phyloP scores from a whole-genome alignment of 2,888 invertebrate genomes.

The Heliconius cydno region DNA sequence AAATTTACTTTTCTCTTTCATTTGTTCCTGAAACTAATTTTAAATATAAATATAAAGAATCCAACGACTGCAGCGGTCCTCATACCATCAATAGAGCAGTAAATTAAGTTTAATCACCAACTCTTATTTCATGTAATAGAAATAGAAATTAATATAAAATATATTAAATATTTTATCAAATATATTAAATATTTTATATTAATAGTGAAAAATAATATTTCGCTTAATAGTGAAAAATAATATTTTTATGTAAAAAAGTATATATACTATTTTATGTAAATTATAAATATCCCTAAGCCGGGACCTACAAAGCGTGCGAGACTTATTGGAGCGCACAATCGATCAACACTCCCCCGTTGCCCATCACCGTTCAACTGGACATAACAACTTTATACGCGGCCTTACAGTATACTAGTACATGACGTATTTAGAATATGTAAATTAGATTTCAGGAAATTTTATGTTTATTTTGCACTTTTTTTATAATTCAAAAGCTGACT shows the following conservation, averaged over 20 bases:
- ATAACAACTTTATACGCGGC: conserved; percentile 36
- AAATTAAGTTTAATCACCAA: neutral
- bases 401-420: conserved; percentile 12
- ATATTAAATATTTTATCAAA: too few relatives aligned
- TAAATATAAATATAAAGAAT: too few relatives aligned
- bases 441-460: neutral
- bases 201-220: neutral
- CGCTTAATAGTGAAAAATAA: neutral
- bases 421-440: conserved; percentile 16
- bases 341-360: conserved; percentile 40
- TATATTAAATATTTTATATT: too few relatives aligned
- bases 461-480: neutral
- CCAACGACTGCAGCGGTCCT: neutral
- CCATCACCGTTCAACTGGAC: conserved; percentile 38
- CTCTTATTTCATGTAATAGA: neutral
- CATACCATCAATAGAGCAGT: neutral
- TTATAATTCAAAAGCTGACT: neutral
- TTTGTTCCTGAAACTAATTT: too few relatives aligned
- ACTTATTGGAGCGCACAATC: conserved; percentile 45
- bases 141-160: neutral
- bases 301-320: conserved; percentile 31
- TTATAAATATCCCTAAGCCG: conserved; percentile 24
- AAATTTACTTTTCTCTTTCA: too few relatives aligned
- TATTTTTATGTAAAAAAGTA: conserved; percentile 2
- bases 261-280: conserved; percentile 5